phyloP scores from a whole-genome alignment of 92 coral and sea anemone genomes.

The Actinernus sp. region DNA sequence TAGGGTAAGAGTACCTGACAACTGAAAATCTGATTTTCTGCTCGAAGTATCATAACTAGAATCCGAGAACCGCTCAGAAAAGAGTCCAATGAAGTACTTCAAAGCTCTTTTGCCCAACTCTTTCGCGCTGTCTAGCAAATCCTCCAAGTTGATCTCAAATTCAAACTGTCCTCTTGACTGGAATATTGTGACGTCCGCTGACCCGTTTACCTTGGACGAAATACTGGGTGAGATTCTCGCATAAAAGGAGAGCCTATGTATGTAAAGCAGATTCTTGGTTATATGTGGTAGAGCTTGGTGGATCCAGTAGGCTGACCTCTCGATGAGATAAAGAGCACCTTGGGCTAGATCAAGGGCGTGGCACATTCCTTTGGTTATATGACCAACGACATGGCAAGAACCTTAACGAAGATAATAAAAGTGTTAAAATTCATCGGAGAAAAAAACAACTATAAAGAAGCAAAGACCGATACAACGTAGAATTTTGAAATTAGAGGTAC shows the following conservation, averaged over 20 bases:
- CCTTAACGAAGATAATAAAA: conserved; percentile 14
- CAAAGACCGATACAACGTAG: too few relatives aligned
- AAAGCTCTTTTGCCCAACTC: conserved; percentile 65
- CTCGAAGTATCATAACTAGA: conserved; percentile 71
- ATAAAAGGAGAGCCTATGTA: conserved; percentile 65
- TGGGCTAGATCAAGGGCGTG: conserved; percentile 72
- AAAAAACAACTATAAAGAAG: too few relatives aligned
- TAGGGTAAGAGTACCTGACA: conserved; percentile 82
- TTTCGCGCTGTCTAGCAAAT: conserved; percentile 60
- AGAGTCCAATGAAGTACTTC: conserved; percentile 55
- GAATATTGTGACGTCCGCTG: conserved; percentile 72
- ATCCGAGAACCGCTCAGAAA: conserved; percentile 65
- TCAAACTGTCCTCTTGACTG: conserved; percentile 65
- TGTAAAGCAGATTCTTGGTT: conserved; percentile 52
- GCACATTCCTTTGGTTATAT: conserved; percentile 81
- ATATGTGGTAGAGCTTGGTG: conserved; percentile 64
- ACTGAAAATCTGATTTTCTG: conserved; percentile 64
- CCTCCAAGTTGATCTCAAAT: conserved; percentile 74
- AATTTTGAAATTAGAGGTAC: too few relatives aligned
- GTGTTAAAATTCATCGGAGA: too few relatives aligned
- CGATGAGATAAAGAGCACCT: conserved; percentile 59
- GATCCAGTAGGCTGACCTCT: conserved; percentile 77
- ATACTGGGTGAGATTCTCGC: conserved; percentile 67
- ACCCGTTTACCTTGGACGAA: conserved; percentile 48
- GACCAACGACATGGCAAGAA: conserved; percentile 68